Percentiles rank a stretch among this genome's conserved stretches.
Conservation (phyloP, 2,797 vertebrate genomes). For the Sebastes trivittatus region DNA sequence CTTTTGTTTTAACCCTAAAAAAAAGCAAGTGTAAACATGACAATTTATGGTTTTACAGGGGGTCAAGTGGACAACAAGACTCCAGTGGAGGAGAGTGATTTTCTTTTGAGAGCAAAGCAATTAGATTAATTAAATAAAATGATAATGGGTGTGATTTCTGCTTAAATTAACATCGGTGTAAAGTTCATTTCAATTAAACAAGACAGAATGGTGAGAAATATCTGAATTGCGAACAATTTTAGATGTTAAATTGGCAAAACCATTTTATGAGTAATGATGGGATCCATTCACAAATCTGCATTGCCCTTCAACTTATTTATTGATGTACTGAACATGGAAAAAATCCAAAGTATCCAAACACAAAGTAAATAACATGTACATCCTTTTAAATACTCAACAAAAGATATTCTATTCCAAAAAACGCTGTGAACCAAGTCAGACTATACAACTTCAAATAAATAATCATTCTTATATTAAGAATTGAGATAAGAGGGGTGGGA, state of each 20-base stretch:
- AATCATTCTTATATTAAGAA: conserved; percentile 79
- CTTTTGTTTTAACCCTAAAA: not conserved
- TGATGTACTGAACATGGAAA: conserved; percentile 99
- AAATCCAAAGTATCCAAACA: conserved; percentile 98
- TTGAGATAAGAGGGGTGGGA: conserved; percentile 68
- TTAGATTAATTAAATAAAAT: not conserved
- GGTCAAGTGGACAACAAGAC: not conserved
- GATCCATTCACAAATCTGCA: conserved; percentile 60
- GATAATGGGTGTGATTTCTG: not conserved
- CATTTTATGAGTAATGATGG: conserved; percentile 14
- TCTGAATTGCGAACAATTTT: not conserved
- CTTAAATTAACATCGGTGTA: not conserved
- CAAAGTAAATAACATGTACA: conserved; percentile 96
- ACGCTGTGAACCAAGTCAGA: conserved; percentile 80
- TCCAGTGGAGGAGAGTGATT: not conserved
- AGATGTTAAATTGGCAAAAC: not conserved
- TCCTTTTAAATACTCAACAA: conserved; percentile 84
- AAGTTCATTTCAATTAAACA: not conserved
- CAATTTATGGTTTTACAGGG: not conserved
- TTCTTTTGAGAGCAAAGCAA: not conserved
- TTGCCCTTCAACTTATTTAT: conserved; percentile 99
- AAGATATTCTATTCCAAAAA: conserved; percentile 81
- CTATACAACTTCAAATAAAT: conserved; percentile 86
- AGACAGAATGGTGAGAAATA: not conserved
- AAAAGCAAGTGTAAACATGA: not conserved